phyloP scores from a whole-genome alignment of 1,140 invertebrate species.

The Harpegnathos saltator region DNA sequence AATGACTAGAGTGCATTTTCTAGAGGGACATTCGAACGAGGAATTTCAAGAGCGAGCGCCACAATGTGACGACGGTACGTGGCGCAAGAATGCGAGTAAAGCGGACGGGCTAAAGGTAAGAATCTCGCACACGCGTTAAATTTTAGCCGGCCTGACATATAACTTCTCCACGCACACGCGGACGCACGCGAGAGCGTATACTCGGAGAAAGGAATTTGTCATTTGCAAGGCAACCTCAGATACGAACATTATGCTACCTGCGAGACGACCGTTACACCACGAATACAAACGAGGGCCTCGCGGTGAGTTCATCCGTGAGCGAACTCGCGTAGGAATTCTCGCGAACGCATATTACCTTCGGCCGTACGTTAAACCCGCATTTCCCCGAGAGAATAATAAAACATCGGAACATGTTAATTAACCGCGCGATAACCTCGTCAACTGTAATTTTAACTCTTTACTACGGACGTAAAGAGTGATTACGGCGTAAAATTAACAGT shows the following conservation, averaged over 20 bases:
- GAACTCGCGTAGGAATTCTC: constrained; percentile 44
- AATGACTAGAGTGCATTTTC: not conserved
- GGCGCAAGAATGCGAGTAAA: not conserved
- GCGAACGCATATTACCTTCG: not conserved
- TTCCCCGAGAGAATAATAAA: not conserved
- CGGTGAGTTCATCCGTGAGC: constrained; percentile 15
- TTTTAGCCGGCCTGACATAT: not conserved
- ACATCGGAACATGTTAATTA: too few relatives aligned
- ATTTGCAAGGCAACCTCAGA: constrained; percentile 62
- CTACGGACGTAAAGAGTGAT: not conserved
- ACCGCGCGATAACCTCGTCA: too few relatives aligned
- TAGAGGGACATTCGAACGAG: not conserved
- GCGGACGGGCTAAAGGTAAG: not conserved
- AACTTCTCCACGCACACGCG: not conserved
- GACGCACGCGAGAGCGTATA: not conserved
- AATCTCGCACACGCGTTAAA: not conserved
- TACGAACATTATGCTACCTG: constrained; percentile 60
- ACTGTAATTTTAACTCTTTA: too few relatives aligned
- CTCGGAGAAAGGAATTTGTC: constrained; percentile 67
- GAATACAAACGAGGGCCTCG: constrained; percentile 64
- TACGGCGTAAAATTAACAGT: not conserved
- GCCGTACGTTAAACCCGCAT: not conserved
- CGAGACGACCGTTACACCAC: constrained; percentile 58
- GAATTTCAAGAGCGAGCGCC: not conserved
- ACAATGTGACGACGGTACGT: not conserved